Percentiles rank a stretch among this genome's conserved stretches.
phyloP scores from a whole-genome alignment of 2,113 vertebrate species.

The Malurus elegans region DNA sequence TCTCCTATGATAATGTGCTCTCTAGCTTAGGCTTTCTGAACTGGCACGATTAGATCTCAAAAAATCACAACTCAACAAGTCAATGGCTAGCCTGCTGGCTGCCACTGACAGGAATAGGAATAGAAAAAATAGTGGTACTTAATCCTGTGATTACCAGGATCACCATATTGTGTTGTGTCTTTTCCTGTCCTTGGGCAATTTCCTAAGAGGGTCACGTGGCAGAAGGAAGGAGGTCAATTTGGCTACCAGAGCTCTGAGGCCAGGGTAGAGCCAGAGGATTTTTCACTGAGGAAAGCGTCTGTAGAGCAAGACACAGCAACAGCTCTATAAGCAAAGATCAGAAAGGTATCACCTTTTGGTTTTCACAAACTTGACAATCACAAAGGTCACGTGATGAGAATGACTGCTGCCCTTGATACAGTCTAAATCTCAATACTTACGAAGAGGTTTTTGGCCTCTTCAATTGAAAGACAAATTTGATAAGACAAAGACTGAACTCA shows the following conservation, averaged over 20 bases:
- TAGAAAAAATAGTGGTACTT: background rate
- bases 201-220: background rate
- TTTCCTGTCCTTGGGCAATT: background rate
- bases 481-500: background rate
- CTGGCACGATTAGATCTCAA: background rate
- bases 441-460: background rate
- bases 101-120: background rate
- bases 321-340: background rate
- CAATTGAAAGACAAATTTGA: background rate
- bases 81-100: background rate
- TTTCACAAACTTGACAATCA: background rate
- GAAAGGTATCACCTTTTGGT: background rate
- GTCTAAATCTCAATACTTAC: background rate
- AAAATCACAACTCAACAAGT: background rate
- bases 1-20: background rate
- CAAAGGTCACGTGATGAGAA: background rate
- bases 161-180: background rate
- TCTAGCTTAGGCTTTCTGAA: background rate
- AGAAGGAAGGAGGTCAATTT: background rate
- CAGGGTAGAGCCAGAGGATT: background rate
- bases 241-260: background rate
- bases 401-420: background rate
- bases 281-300: background rate
- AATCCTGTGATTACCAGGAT: background rate
- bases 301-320: background rate